phyloP scores from a whole-genome alignment of 1,140 invertebrate species.

The Aphelenchoides fujianensis region DNA sequence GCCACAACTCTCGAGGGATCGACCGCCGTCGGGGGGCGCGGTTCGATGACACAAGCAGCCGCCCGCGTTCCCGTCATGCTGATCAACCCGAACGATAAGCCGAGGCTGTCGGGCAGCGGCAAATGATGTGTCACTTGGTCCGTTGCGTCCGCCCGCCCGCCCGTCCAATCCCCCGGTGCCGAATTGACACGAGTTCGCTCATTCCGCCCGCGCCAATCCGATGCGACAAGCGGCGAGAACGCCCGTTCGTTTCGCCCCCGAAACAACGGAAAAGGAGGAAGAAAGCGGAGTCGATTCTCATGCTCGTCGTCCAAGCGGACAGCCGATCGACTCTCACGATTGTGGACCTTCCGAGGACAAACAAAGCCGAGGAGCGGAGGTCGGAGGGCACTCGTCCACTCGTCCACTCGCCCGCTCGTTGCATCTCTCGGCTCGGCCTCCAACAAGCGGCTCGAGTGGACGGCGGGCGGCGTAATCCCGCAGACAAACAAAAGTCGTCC shows the following conservation, averaged over 20 bases:
- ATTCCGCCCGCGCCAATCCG: neutral
- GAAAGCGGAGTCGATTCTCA: neutral
- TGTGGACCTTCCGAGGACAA: neutral
- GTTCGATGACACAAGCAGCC: neutral
- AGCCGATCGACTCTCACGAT: neutral
- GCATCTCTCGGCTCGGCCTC: too few relatives aligned
- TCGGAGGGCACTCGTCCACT: too few relatives aligned
- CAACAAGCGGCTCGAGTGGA: too few relatives aligned
- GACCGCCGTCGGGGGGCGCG: too few relatives aligned
- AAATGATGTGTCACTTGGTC: neutral
- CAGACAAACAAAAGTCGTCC: too few relatives aligned
- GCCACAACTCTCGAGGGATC: too few relatives aligned
- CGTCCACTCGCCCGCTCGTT: too few relatives aligned
- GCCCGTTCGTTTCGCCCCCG: neutral
- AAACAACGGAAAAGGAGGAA: neutral
- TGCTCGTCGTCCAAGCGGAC: neutral
- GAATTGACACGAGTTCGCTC: slow-evolving; percentile 5
- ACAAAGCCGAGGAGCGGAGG: neutral
- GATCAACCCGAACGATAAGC: neutral
- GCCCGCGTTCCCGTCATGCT: neutral
- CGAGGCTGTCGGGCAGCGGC: too few relatives aligned
- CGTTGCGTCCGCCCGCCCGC: too few relatives aligned
- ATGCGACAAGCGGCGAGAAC: neutral
- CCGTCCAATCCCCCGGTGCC: neutral
- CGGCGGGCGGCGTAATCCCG: too few relatives aligned